phyloP scores from a whole-genome alignment of 2,113 vertebrate genomes.

The Coturnix japonica region DNA sequence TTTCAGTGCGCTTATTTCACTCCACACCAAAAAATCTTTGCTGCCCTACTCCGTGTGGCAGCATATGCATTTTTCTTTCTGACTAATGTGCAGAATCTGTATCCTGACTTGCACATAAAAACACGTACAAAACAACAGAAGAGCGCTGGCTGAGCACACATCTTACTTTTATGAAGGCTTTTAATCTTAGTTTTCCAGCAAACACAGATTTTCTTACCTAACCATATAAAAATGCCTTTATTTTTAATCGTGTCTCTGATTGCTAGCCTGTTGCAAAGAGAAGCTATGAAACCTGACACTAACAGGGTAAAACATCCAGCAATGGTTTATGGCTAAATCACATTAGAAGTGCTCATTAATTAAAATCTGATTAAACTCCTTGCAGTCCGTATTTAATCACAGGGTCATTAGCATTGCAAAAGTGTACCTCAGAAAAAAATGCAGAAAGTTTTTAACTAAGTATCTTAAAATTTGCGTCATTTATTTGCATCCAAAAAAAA shows the following conservation, averaged over 20 bases:
- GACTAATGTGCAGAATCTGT: conserved; percentile 76
- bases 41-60: conserved; percentile 63
- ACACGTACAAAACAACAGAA: conserved; percentile 56
- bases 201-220: conserved; percentile 56
- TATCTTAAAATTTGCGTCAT: conserved; percentile 28
- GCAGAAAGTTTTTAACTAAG: conserved; percentile 1
- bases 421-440: not conserved
- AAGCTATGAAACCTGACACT: not conserved
- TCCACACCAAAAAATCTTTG: conserved; percentile 58
- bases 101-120: conserved; percentile 76
- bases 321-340: conserved; percentile 40
- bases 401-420: conserved; percentile 32
- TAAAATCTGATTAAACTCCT: conserved; percentile 34
- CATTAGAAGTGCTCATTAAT: conserved; percentile 46
- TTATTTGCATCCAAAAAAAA: not conserved
- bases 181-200: conserved; percentile 77
- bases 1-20: conserved; percentile 41
- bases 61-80: conserved; percentile 77
- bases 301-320: conserved; percentile 48
- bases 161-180: conserved; percentile 72
- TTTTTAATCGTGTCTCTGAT: conserved; percentile 61
- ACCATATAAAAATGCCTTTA: conserved; percentile 23
- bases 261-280: conserved; percentile 38
- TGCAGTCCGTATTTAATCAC: conserved; percentile 31
- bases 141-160: conserved; percentile 40